Evolutionary conservation across 1,140 invertebrate species (phyloP), one percentile per base, ranked within the genome.

Genomic region (Choristoneura fumiferana): DNA sequence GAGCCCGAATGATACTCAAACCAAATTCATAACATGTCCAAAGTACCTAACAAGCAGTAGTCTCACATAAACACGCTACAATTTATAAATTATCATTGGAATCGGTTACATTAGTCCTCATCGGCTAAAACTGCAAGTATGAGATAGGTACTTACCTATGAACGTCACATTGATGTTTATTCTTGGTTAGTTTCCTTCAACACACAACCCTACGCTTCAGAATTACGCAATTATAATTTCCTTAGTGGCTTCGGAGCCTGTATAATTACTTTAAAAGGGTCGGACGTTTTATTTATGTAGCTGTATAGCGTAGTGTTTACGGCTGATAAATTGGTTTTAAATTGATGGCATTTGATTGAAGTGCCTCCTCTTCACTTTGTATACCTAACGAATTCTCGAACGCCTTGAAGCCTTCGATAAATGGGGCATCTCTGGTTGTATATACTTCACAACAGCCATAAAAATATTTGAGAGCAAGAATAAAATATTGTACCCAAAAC

Each of bases 301-400:
- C 18, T 22, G 22, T 29, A 9, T 22, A 49, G 43, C 18, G 18
- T 29, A 49, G 43, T 49, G 35, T 35, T 18, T 14, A 58, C 38
- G 22, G 33, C 33, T 61, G 49, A 18, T 61, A 56, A 55, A 56
- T 61, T 61, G 36, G 18, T 45, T 52, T 13, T 57, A 37, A 57
- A 61, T 55, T 45, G 39, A 55, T 40, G 35, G 34, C 35, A 38
- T 56, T 52, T 45, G 17, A 49, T 29, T 49, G 18, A 49, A 49
- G 43, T 49, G 6, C 13, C 1, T 40, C n/a, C n/a, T 12, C 22
- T 29, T 49, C 10, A 22, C 8, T 4, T 45, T 33, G 43, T 49
- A 49, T 49, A 33, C 12, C 4, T 49, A 33, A 14, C 22, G 22
- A 49, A 29, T 29, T 29, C 22, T 12, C 22, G 18, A 37, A 12